phyloP scores from a whole-genome alignment of 1,140 invertebrate species.

The Drosophila prosaltans region DNA sequence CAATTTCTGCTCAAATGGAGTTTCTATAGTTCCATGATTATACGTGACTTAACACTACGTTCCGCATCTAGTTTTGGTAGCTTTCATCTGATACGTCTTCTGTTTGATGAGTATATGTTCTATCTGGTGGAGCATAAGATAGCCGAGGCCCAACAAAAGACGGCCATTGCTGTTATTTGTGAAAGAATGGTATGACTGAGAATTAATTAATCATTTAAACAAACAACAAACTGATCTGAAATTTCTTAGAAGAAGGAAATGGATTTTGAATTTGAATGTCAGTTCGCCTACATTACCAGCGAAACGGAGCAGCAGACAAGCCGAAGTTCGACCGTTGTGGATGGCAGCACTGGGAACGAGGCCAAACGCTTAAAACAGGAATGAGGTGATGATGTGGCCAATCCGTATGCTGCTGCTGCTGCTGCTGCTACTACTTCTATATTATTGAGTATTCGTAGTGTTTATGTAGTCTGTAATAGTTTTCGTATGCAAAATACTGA shows the following conservation, averaged over 20 bases:
- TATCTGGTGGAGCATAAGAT: constrained; percentile 99
- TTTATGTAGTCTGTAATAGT: constrained; percentile 13
- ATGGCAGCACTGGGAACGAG: constrained; percentile 50
- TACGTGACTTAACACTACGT: constrained; percentile 96
- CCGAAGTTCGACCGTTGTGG: constrained; percentile 40
- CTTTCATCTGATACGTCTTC: constrained; percentile 98
- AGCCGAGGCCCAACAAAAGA: constrained; percentile 93
- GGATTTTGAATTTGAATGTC: constrained; percentile 80
- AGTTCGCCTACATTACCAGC: constrained; percentile 76
- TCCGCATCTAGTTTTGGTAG: constrained; percentile 99
- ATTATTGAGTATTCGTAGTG: constrained; percentile 32
- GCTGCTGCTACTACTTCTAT: neutral
- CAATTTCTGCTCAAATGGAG: constrained; percentile 99
- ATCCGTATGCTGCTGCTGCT: too few species aligned
- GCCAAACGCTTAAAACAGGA: constrained; percentile 79
- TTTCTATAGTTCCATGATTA: constrained; percentile 99
- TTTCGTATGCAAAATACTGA: neutral
- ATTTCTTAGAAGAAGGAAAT: constrained; percentile 74
- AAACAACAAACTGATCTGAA: constrained; percentile 21
- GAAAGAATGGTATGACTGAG: constrained; percentile 67
- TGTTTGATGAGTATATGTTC: constrained; percentile 99
- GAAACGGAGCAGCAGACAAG: constrained; percentile 60
- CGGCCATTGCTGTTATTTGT: constrained; percentile 96
- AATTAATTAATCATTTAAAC: neutral
- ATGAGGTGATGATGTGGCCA: constrained; percentile 52